Conservation (phyloP, 2,113 vertebrate genomes). For the Erythrocercus mccallii region DNA sequence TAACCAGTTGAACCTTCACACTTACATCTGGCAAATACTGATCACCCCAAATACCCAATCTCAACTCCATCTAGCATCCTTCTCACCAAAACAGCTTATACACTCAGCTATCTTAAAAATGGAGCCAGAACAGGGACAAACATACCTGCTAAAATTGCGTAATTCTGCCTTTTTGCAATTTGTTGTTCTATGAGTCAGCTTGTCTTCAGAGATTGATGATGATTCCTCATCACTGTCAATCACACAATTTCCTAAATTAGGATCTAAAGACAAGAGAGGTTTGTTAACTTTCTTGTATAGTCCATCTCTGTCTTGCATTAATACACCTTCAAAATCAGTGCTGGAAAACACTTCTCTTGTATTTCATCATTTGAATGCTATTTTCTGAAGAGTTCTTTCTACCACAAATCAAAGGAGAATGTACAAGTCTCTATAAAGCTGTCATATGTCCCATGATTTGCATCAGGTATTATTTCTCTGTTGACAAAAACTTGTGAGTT, state of each 20-base stretch:
- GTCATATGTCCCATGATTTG: background rate
- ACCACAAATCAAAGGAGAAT: background rate
- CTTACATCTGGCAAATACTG: background rate
- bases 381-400: background rate
- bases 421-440: background rate
- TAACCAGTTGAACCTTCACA: background rate
- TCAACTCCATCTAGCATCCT: background rate
- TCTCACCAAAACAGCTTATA: background rate
- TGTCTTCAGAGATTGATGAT: slow-evolving; percentile 66
- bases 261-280: background rate
- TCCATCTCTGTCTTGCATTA: background rate
- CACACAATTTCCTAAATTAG: slow-evolving; percentile 71
- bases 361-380: background rate
- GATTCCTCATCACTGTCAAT: slow-evolving; percentile 82
- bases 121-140: background rate
- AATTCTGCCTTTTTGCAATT: slow-evolving; percentile 41
- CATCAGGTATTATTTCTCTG: background rate
- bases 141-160: slow-evolving; percentile 76
- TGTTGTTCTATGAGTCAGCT: background rate
- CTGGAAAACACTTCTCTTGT: background rate
- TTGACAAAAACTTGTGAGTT: background rate
- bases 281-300: background rate
- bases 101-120: background rate
- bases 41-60: background rate
- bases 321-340: background rate